Base-by-base conservation (phyloP, 2,888 invertebrate species). In the Eupelmus urozonus region DNA sequence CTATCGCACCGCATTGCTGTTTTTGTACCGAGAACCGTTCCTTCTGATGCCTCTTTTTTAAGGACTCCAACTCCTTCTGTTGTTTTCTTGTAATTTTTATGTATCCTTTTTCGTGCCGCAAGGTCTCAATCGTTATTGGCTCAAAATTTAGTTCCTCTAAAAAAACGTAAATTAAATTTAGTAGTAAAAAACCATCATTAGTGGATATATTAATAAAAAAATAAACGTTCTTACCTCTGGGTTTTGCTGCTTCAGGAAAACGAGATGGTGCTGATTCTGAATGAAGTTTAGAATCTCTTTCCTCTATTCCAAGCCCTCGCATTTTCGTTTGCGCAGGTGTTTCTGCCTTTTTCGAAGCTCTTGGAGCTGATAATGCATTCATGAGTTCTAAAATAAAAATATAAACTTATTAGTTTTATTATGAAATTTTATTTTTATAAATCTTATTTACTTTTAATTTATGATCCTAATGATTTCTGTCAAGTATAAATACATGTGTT, bases 351-450 rank as follows among this genome's bases (percentile, higher is more conserved):
- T 81, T 82, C 11, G 80, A 81, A 25, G 96, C 97, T 79, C 97
- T 92, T 0, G 99, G 99, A 90, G 98, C 98, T 9, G 98, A 97
- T 79, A 99, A 91, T 3, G 98, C 98, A 80, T 98, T 98, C 96
- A 99, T 99, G 89, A 99, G 96, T 88, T 98, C 98, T 96, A 87
- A 1, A 84, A 65, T 34, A 57, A 45, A 45, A 16, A 45, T 13
- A 45, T 45, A 45, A 45, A 34, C 34, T 5, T 9, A 9, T 34
- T 34, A 9, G 9, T 34, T 34, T 34, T 34, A 5, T 34, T 9
- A n/a, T n/a, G n/a, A n/a, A n/a, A 5, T 34, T 34, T 9, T 9
- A 34, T 34, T 34, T 34, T 34, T 45, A 45, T 16, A 16, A 45
- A 45, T 45, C 7, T 16, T 45, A 13, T 45, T 40, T 40, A 51